These are phyloP conservation scores for Puffinus mauretanicus DNA, from an alignment of 2,113 vertebrate genomes.

Conservation along the genomic window DNA sequence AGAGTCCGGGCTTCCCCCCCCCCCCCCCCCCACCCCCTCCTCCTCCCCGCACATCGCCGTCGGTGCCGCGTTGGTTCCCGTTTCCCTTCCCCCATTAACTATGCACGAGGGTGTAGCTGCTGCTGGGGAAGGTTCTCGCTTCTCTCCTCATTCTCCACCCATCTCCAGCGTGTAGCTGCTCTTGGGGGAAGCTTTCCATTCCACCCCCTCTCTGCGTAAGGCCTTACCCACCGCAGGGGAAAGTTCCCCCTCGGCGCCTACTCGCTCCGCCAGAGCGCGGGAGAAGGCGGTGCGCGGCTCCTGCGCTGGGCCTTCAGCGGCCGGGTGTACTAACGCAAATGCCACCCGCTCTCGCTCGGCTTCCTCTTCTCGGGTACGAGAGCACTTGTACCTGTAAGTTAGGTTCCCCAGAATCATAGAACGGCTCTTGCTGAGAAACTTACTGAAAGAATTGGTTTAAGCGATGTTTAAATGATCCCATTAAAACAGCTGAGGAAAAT, in stretches of 20 bases:
- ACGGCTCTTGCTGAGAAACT: background rate
- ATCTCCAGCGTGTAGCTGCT: conserved; percentile 13
- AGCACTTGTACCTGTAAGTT: background rate
- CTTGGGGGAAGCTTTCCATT: background rate
- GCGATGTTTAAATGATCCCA: background rate
- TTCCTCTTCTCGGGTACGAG: background rate
- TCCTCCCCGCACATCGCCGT: background rate
- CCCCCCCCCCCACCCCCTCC: background rate
- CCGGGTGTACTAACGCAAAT: background rate
- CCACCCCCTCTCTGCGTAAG: background rate
- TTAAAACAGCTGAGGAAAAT: background rate
- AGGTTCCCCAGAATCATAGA: background rate
- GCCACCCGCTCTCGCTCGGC: background rate
- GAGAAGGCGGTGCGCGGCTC: background rate
- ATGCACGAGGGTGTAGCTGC: background rate
- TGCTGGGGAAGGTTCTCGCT: conserved; percentile 49
- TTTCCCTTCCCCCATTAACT: background rate
- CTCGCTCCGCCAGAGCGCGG: background rate
- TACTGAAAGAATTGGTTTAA: background rate
- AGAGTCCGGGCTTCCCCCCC: background rate
- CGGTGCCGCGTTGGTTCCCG: background rate
- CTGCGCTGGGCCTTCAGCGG: background rate
- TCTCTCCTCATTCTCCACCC: background rate
- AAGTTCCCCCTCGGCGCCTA: background rate
- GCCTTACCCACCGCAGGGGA: background rate